These are phyloP conservation scores for Echiichthys vipera DNA, from an alignment of 2,797 vertebrate genomes.

Conservation along the genomic window DNA sequence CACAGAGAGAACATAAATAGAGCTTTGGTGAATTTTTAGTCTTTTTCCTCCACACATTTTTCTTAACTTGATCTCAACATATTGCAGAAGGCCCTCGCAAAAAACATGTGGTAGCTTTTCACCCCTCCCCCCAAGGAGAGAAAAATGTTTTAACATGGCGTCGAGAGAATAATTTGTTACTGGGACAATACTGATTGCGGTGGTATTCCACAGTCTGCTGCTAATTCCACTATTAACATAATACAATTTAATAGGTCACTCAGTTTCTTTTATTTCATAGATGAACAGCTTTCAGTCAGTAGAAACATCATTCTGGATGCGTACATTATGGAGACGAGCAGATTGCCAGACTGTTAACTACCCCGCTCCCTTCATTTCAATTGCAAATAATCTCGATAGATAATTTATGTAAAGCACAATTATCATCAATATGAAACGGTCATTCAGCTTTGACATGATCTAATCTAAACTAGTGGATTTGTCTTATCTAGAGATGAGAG, in stretches of 20 bases:
- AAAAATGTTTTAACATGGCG: slow-evolving; percentile 38
- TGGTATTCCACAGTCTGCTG: slow-evolving; percentile 61
- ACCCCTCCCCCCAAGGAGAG: slow-evolving; percentile 29
- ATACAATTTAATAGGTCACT: slow-evolving; percentile 71
- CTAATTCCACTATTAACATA: slow-evolving; percentile 67
- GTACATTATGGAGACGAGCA: slow-evolving; percentile 60
- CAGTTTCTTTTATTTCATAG: slow-evolving; percentile 67
- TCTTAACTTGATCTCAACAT: slow-evolving; percentile 14
- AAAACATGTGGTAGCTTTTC: slow-evolving; percentile 15
- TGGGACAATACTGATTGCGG: slow-evolving; percentile 56
- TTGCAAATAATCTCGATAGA: slow-evolving; percentile 74
- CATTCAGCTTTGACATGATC: slow-evolving; percentile 58
- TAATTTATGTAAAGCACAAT: slow-evolving; percentile 82
- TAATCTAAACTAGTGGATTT: slow-evolving; percentile 68
- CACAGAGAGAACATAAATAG: slow-evolving; percentile 39
- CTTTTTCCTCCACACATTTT: slow-evolving; percentile 39
- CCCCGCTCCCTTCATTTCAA: slow-evolving; percentile 69
- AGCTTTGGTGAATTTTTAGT: slow-evolving; percentile 48
- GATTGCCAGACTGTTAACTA: slow-evolving; percentile 70
- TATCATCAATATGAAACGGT: slow-evolving; percentile 76
- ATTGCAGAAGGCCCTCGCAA: slow-evolving; percentile 6
- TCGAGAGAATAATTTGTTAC: slow-evolving; percentile 64
- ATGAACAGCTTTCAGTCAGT: slow-evolving; percentile 67
- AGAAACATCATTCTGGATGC: slow-evolving; percentile 56
- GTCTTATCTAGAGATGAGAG: slow-evolving; percentile 71